Evolutionary conservation across 23 tunicate genomes (phyloP), one percentile per base, ranked within the genome.

Genomic region (Botrylloides violaceus): DNA sequence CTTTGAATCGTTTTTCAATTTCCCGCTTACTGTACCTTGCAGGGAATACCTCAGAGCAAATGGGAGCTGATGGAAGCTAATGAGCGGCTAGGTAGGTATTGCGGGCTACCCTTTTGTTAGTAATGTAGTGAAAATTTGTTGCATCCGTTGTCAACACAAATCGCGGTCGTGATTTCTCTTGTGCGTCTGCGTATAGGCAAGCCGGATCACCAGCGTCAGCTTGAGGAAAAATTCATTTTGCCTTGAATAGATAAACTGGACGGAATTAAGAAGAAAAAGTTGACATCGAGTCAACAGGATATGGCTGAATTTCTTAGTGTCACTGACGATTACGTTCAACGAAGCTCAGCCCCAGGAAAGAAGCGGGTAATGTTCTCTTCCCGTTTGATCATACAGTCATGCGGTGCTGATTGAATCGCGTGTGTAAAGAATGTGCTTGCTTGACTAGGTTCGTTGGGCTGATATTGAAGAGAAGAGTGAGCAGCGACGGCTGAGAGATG

Each of bases 361-460:
- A 88, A 88, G 66, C 65, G 88, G 84, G 88, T 81, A 82, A 64
- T 18, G 35, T 19, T 35, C 0, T 0, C 1, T 27, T 63, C 9
- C 3, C 20, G 70, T 25, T n/a, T n/a, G n/a, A n/a, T n/a, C n/a
- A n/a, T n/a, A n/a, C n/a, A n/a, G n/a, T 12, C 55, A 47, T 47
- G 55, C 55, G 18, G 55, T 47, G 55, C 15, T 12, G 55, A 18
- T 12, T 47, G 18, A 12, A 47, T 12, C 55, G 18, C 55, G 55
- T 47, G 55, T 47, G 55, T 47, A 12, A 12, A 18, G n/a, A n/a
- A n/a, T n/a, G n/a, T n/a, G n/a, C n/a, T n/a, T n/a, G n/a, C n/a
- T n/a, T n/a, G n/a, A n/a, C n/a, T 70, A 88, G 96, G 96, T 88
- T 24, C 80, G 96, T 31, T 88, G 96, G 96, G 96, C 96, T 22